A percentile compares a stretch with the other conserved stretches of the same genome.
Evolutionary conservation across 2,888 invertebrate species (phyloP).

Genomic region (Caenorhabditis afra): DNA sequence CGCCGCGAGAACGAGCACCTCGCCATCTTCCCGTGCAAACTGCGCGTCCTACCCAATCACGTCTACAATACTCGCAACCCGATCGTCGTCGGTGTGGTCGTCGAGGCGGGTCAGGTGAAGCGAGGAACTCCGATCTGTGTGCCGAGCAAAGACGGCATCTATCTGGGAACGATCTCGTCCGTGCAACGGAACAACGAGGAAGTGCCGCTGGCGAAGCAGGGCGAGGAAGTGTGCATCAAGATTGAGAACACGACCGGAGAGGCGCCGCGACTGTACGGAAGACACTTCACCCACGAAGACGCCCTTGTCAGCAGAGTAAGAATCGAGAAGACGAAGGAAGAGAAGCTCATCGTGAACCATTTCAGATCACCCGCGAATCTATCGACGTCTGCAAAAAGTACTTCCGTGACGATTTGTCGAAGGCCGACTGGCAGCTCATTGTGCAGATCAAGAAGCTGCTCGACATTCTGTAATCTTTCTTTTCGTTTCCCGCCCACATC

Average conservation of each 20-base stretch:
- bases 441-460: conserved; percentile 97
- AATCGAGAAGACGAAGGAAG: neutral
- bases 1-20: conserved; percentile 96
- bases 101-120: conserved; percentile 95
- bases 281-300: conserved; percentile 98
- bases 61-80: conserved; percentile 97
- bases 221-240: conserved; percentile 87
- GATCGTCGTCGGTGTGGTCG: conserved; percentile 94
- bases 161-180: conserved; percentile 92
- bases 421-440: conserved; percentile 98
- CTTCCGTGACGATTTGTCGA: conserved; percentile 96
- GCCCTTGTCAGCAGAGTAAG: conserved; percentile 89
- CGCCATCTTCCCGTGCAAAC: conserved; percentile 98
- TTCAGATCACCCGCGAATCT: conserved; percentile 94
- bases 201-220: conserved; percentile 94
- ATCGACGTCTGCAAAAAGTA: conserved; percentile 99
- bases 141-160: conserved; percentile 88
- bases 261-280: conserved; percentile 97
- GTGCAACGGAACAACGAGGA: conserved; percentile 96
- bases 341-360: neutral
- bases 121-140: conserved; percentile 98
- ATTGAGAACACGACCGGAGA: conserved; percentile 98
- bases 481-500: neutral
- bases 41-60: conserved; percentile 88
- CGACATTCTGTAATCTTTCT: conserved; percentile 84